Base-by-base conservation (phyloP, 2,113 vertebrate species). In the Eretmochelys imbricata region DNA sequence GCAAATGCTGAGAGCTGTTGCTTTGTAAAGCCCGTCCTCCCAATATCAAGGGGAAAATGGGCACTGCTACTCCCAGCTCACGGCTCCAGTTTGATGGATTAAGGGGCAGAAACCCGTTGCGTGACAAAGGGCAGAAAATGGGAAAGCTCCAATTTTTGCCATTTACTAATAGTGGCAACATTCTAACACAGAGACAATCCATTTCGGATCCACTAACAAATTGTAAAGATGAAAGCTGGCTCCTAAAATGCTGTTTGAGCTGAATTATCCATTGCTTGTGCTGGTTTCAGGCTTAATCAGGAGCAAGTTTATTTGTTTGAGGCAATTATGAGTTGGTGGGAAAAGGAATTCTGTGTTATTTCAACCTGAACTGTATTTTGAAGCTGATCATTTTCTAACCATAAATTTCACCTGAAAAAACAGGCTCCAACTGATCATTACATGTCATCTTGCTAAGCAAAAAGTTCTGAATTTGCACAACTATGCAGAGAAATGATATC, bases 131-230 rank as follows among this genome's bases (percentile, higher is more conserved):
- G 17, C 0, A 0, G 87, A 84, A 89, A 92, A 53, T 6, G 72
- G 3, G 1, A 69, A 2, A 3, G 50, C 48, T 95, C 12, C 57
- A 16, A 24, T 49, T 78, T 85, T 50, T 78, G 7, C 38, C 10
- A 54, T 89, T 31, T 84, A 80, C 42, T 85, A 85, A 96, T 1
- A 4, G 57, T 13, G 46, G 57, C 53, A 92, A 76, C 0, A 1
- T 13, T 19, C 31, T 46, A 84, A 42, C 22, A 87, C 19, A 86
- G 19, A 57, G 85, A 93, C 62, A 90, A 89, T 35, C 29, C 55
- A 91, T 55, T 48, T 93, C 24, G 55, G 53, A 80, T 87, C 83
- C 57, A 42, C 92, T 92, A 95, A 76, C 79, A 95, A 84, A 55
- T 2, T 55, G 53, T 4, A 93, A 12, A 86, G 13, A 3, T 51